Evolutionary conservation across 2,113 vertebrate species (phyloP), one percentile per base, ranked within the genome.

Genomic region (Clarias batrachus): DNA sequence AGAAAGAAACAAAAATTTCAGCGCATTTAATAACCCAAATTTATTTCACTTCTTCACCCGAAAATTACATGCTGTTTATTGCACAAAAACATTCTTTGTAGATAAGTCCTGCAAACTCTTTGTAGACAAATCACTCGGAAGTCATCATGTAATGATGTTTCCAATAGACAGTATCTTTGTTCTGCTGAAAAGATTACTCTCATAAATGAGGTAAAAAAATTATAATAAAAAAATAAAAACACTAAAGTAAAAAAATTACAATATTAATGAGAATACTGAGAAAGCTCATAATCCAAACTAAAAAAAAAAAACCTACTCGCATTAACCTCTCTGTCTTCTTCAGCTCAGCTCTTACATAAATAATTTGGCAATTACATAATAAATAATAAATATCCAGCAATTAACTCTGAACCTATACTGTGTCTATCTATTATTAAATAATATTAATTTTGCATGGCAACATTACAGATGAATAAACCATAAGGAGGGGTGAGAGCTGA

Each of bases 381-480:
- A 91, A 91, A 91, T 82, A 90, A 88, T 91, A 91, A 91, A 91
- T 82, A 90, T 78, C 54, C 87, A 83, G 86, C 90, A 92, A 90
- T 90, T 91, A 90, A 91, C 79, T 80, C 83, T 87, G 87, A 92
- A 90, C 89, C 85, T 90, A 86, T 86, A 90, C 57, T 77, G 60
- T 76, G 86, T 89, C 78, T 84, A 89, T 91, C 81, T 74, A 90
- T 89, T 92, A 91, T 93, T 92, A 87, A 90, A 86, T 80, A 62
- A 83, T 83, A 90, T 93, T 56, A 90, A 91, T 92, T 91, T 90
- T 91, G 89, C 89, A 92, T 91, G 88, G 83, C 85, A 89, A 87
- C 89, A 89, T 91, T 91, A 90, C 57, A 88, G 76, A 91, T 90
- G 81, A 91, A 92, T 91, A 86, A 92, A 91, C 63, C 87, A 92